Conservation (phyloP, 2,888 invertebrate species). For the Drosophila affinis region DNA sequence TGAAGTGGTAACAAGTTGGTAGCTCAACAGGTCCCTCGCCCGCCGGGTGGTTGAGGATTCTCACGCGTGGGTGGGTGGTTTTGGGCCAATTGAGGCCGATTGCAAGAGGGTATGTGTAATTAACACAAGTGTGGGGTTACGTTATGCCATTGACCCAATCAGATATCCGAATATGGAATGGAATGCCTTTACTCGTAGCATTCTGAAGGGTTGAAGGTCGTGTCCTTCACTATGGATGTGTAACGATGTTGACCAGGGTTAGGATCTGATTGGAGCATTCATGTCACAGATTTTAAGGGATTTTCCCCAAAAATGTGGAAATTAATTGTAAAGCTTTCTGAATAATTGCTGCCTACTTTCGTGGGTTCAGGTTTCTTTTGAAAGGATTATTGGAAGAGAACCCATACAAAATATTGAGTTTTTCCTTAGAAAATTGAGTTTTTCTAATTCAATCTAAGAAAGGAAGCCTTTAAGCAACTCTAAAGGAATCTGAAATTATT, state of each 20-base stretch:
- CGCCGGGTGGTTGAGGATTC: conserved; percentile 51
- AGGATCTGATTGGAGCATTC: not conserved
- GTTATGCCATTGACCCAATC: conserved; percentile 57
- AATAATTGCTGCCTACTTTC: not conserved
- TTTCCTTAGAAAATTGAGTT: not conserved
- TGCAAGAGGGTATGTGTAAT: conserved; percentile 54
- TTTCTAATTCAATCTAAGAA: not conserved
- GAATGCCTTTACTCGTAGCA: conserved; percentile 1
- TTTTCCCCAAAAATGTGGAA: not conserved
- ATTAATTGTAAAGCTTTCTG: not conserved
- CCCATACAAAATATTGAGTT: no score
- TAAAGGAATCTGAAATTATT: not conserved
- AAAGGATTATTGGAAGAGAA: not conserved
- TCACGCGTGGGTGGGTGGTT: conserved; percentile 27
- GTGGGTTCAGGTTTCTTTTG: not conserved
- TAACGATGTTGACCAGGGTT: not conserved
- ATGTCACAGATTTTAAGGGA: not conserved
- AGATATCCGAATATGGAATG: not conserved
- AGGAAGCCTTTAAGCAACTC: not conserved
- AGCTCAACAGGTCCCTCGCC: conserved; percentile 60
- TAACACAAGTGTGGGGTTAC: conserved; percentile 23
- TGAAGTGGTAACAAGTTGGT: conserved; percentile 40
- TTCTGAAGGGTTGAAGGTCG: conserved; percentile 51
- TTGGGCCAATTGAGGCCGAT: conserved; percentile 26
- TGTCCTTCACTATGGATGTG: not conserved